These are phyloP conservation scores for Protophormia terraenovae DNA, from an alignment of 2,888 invertebrate genomes.

Conservation along the genomic window DNA sequence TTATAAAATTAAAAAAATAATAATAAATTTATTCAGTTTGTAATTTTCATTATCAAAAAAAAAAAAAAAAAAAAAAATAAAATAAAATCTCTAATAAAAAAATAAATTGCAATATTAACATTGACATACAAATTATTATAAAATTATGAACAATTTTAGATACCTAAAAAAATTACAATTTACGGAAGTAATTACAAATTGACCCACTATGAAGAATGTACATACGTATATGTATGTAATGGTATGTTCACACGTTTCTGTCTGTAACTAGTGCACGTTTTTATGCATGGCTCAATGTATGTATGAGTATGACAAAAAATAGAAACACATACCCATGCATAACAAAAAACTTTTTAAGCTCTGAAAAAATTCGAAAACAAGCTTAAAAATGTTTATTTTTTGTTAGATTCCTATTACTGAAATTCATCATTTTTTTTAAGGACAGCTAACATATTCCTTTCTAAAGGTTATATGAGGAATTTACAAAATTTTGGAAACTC, in stretches of 20 bases:
- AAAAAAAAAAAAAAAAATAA: too few relatives aligned
- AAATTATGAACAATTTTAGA: too few relatives aligned
- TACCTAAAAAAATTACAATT: too few relatives aligned
- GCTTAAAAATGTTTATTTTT: not conserved
- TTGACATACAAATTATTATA: too few relatives aligned
- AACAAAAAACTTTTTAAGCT: not conserved
- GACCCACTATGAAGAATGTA: not conserved
- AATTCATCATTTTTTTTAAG: not conserved
- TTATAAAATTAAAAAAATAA: too few relatives aligned
- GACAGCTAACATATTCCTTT: not conserved
- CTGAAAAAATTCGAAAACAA: not conserved
- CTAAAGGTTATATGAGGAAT: too few relatives aligned
- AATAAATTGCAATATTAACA: too few relatives aligned
- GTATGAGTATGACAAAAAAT: not conserved
- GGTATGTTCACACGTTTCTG: not conserved
- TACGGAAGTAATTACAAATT: not conserved
- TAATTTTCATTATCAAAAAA: too few relatives aligned
- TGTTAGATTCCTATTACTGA: not conserved
- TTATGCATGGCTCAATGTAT: not conserved
- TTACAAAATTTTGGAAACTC: too few relatives aligned
- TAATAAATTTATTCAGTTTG: too few relatives aligned
- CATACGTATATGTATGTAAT: too few relatives aligned
- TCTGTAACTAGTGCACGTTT: not conserved
- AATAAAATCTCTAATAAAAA: too few relatives aligned
- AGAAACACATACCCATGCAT: not conserved